A percentile compares a stretch with the other conserved stretches of the same genome.
These are phyloP conservation scores for Megamerina dolium DNA, from an alignment of 2,888 invertebrate species.

Conservation along the genomic window DNA sequence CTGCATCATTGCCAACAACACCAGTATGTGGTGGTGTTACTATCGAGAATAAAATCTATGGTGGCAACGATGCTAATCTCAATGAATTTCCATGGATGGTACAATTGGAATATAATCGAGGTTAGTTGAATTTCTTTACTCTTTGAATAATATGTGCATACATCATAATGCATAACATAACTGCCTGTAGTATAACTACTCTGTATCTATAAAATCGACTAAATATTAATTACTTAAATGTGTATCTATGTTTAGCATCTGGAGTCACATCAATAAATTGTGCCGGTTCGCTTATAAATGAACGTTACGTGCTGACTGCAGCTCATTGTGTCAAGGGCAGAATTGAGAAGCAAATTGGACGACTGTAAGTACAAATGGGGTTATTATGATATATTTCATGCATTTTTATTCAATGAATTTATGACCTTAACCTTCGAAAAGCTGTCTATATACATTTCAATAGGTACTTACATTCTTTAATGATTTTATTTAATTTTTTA, in stretches of 20 bases:
- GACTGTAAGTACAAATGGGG: conserved; percentile 56
- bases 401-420: neutral
- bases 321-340: conserved; percentile 57
- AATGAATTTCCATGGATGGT: conserved; percentile 68
- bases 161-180: no score
- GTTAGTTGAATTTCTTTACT: conserved; percentile 27
- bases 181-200: no score
- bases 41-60: conserved; percentile 55
- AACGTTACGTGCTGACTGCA: conserved; percentile 56
- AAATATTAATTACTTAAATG: no score
- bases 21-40: conserved; percentile 43
- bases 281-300: conserved; percentile 41
- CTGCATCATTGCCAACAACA: conserved; percentile 30
- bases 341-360: conserved; percentile 52
- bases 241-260: conserved; percentile 13
- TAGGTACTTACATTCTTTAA: no score
- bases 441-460: no score
- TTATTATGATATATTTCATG: no score
- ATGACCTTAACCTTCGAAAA: no score
- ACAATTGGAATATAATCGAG: conserved; percentile 55
- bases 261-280: conserved; percentile 40
- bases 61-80: conserved; percentile 55
- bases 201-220: no score
- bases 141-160: neutral
- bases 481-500: no score